A percentile compares a stretch with the other conserved stretches of the same genome.
These are phyloP conservation scores for Manacus vitellinus DNA, from an alignment of 2,113 vertebrate species.

Conservation along the genomic window DNA sequence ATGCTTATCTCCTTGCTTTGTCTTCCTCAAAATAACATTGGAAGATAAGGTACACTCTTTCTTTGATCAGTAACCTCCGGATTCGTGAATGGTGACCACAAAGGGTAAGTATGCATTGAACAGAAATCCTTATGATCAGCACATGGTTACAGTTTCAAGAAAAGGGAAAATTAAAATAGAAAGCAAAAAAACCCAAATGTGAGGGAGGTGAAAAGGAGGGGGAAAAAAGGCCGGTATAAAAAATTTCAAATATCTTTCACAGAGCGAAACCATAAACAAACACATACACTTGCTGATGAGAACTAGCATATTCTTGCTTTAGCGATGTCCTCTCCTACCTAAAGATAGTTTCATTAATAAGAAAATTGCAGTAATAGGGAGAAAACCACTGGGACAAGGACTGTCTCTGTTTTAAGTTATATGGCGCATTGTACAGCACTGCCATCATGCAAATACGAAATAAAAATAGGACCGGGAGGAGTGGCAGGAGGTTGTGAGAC, in stretches of 20 bases:
- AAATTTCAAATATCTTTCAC: not conserved
- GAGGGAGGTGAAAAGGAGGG: not conserved
- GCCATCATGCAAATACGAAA: not conserved
- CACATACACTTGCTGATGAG: not conserved
- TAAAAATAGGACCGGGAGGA: not conserved
- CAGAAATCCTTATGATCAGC: not conserved
- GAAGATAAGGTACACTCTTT: conserved; percentile 46
- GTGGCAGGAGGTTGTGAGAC: not conserved
- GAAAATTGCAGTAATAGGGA: not conserved
- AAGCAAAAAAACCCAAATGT: not conserved
- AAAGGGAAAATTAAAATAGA: not conserved
- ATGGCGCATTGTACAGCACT: not conserved
- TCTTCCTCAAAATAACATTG: conserved; percentile 59
- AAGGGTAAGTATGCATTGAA: conserved; percentile 22
- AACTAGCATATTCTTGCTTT: not conserved
- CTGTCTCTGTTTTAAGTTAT: not conserved
- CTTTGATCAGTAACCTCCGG: conserved; percentile 59
- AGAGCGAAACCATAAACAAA: not conserved
- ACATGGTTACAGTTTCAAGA: not conserved
- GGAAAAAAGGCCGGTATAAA: not conserved
- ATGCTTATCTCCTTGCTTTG: conserved; percentile 66
- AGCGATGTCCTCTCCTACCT: not conserved
- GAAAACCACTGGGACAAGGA: not conserved
- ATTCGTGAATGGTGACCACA: not conserved
- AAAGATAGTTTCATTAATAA: not conserved